Conservation (phyloP, 2,888 invertebrate genomes). For the Hedya salicella region DNA sequence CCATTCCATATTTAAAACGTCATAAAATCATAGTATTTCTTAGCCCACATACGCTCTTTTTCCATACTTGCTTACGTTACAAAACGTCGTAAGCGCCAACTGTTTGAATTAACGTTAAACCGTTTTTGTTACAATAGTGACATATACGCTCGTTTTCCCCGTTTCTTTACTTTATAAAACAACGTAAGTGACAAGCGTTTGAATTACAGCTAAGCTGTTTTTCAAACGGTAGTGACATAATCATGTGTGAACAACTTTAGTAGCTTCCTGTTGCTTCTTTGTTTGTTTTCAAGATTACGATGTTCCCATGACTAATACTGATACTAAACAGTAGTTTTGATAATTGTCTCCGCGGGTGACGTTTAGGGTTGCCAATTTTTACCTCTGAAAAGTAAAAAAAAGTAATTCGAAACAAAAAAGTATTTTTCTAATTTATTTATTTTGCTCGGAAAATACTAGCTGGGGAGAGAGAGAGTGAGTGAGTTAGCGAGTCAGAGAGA, state of each 20-base stretch:
- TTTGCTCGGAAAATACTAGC: too few species aligned
- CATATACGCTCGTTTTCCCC: too few species aligned
- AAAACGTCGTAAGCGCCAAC: too few species aligned
- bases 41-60: too few species aligned
- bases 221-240: conserved; percentile 15
- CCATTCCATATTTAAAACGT: background rate
- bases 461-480: too few species aligned
- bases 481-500: too few species aligned
- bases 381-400: too few species aligned
- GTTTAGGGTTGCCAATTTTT: too few species aligned
- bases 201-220: background rate
- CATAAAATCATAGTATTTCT: background rate
- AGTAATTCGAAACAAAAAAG: too few species aligned
- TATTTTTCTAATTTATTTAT: too few species aligned
- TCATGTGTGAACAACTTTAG: conserved; percentile 14
- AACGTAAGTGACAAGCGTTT: background rate
- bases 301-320: conserved; percentile 22
- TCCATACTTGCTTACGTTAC: too few species aligned
- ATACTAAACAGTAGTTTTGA: background rate
- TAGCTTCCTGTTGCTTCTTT: conserved; percentile 26
- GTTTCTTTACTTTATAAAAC: too few species aligned
- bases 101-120: background rate
- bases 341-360: background rate
- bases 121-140: background rate
- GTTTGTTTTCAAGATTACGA: conserved; percentile 27